Base-by-base conservation (phyloP, 2,113 vertebrate genomes). In the Psittacula cyanocephala region DNA sequence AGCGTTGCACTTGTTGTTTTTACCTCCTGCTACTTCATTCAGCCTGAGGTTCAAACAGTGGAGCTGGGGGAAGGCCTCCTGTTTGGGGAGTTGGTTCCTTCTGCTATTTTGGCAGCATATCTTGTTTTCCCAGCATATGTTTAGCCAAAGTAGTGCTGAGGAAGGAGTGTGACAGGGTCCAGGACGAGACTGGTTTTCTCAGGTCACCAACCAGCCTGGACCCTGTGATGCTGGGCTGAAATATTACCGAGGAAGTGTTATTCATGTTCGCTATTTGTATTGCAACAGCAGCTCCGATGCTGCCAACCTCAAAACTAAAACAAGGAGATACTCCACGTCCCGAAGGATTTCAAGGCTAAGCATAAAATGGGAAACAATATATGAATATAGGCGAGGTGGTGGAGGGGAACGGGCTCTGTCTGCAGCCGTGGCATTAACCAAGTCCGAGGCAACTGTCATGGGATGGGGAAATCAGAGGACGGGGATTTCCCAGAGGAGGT, bases 61-160 rank as follows among this genome's bases (percentile, higher is more conserved):
- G 81, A 46, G 71, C 52, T 25, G 17, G 12, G 50, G 76, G 25
- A 82, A 91, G 27, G 77, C 31, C 86, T 71, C 68, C 60, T 91
- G 92, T 72, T 88, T 69, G 83, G 92, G 96, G 88, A 96, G 92
- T 79, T 69, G 93, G 57, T 87, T 29, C 92, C 39, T 62, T 35
- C 88, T 85, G 93, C 77, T 96, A 59, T 96, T 97, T 97, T 97
- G 96, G 93, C 96, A 96, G 95, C 96, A 93, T 3, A 39, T 8
- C 65, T 60, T 28, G 55, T 96, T 94, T 94, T 84, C 86, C 75
- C 92, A 27, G 91, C 20, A n/a, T 2, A 93, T 94, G 83, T 82
- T 95, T 27, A 49, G 94, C 79, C 68, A 3, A 39, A 68, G 89
- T 1, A 49, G 44, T 0, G 6, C 76, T 4, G 13, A 86, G 88